Evolutionary conservation across 2,797 vertebrate genomes (phyloP), one percentile per base, ranked within the genome.

Genomic region (Rhabdomys pumilio): DNA sequence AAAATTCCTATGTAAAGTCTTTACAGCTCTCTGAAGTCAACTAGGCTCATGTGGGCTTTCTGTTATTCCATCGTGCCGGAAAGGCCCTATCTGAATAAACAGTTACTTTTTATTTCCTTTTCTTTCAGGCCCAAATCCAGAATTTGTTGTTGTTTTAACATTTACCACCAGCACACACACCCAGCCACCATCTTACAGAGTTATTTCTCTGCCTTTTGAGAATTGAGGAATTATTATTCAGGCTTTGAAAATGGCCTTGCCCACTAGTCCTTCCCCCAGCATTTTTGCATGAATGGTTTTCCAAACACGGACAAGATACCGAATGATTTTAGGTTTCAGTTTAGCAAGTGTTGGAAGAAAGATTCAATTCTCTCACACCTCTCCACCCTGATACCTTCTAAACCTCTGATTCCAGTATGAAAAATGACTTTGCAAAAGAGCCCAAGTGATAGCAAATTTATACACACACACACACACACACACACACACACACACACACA

Each of bases 11-110:
- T 9, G 20, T 86, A 89, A 96, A 97, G 92, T 89, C 82, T 94
- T 97, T 89, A 94, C 34, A 75, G 65, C n/a, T 93, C 87, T 97
- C 90, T 82, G 19, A 96, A 88, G 92, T 95, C 79, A 96, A 91
- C 69, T 88, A 77, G 47, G 91, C 47, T 90, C 72, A 50, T 57
- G 61, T 93, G 81, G 65, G 53, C 76, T 96, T 95, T 95, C 81
- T 76, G 72, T 77, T 87, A 94, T 92, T 93, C 77, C 61, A 44
- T 22, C 22, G n/a, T 82, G 61, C n/a, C 41, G 11, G n/a, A 94
- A 95, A 94, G 59, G 26, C 47, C 20, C 55, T 95, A 87, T 96
- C 72, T 91, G 84, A 76, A 69, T 47, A 44, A 38, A 69, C 6
- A 87, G 84, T 83, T 89, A 31, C 55, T 65, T 93, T 90, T 84